phyloP scores from a whole-genome alignment of 2,113 vertebrate species.

The Hystrix cristata region DNA sequence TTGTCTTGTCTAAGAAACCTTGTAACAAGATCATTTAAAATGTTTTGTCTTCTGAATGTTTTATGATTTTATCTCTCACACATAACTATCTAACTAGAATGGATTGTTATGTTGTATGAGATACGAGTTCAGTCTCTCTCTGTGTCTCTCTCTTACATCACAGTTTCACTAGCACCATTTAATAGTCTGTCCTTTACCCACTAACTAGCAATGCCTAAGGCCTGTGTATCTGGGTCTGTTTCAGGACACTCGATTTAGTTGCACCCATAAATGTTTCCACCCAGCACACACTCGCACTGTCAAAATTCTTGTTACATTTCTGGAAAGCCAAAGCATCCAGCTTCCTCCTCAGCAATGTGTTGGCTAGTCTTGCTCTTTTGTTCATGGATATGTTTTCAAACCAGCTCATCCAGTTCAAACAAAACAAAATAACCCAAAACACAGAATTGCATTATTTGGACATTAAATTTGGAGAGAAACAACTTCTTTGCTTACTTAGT shows the following conservation, averaged over 20 bases:
- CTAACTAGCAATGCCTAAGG: not conserved
- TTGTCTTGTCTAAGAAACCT: not conserved
- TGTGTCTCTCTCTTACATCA: not conserved
- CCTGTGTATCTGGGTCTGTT: not conserved
- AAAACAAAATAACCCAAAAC: not conserved
- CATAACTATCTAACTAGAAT: not conserved
- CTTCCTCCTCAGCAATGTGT: rapidly evolving
- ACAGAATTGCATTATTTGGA: not conserved
- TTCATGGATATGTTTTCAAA: not conserved
- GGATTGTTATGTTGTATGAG: not conserved
- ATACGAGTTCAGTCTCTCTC: not conserved
- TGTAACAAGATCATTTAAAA: not conserved
- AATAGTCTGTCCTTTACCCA: not conserved
- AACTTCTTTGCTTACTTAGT: not conserved
- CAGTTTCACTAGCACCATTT: not conserved
- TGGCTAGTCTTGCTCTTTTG: not conserved
- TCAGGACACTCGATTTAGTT: not conserved
- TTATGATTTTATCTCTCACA: not conserved
- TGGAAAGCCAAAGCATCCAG: not conserved
- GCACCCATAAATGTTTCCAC: not conserved
- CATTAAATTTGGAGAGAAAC: not conserved
- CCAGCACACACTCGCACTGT: rapidly evolving
- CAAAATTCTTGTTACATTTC: not conserved
- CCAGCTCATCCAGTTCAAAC: not conserved
- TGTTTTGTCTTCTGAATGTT: not conserved